phyloP scores from a whole-genome alignment of 2,888 invertebrate species.

The Drosophila basisetae region DNA sequence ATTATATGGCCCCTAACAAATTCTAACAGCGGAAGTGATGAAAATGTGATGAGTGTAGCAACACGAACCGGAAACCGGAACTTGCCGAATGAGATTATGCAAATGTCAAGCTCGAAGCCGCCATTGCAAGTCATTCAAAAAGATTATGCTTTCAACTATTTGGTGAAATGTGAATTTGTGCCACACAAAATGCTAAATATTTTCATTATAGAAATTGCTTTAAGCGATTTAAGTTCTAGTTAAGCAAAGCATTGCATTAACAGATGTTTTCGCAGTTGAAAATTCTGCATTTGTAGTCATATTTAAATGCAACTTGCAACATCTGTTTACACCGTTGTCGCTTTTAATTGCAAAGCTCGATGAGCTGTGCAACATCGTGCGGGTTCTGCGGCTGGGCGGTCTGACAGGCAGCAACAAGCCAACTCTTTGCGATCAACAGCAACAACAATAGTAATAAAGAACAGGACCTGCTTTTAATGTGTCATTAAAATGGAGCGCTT shows the following conservation, averaged over 20 bases:
- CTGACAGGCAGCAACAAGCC: constrained; percentile 52
- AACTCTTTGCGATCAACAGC: constrained; percentile 52
- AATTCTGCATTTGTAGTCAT: not conserved
- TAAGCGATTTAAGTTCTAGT: not conserved
- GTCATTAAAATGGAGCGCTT: constrained; percentile 65
- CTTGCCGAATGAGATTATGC: constrained; percentile 59
- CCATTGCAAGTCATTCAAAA: constrained; percentile 6
- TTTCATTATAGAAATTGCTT: not conserved
- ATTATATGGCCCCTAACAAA: constrained; percentile 41
- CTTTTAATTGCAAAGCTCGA: constrained; percentile 74
- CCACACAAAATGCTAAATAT: not conserved
- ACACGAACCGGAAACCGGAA: constrained; percentile 61
- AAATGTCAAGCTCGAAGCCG: constrained; percentile 34
- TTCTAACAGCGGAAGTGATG: constrained; percentile 53
- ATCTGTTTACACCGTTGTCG: constrained; percentile 61
- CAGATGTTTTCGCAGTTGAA: not conserved
- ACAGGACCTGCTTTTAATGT: constrained; percentile 78
- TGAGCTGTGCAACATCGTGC: constrained; percentile 64
- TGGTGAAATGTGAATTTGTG: not conserved
- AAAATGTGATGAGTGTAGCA: constrained; percentile 47
- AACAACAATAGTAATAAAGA: constrained; percentile 44
- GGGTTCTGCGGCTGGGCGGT: constrained; percentile 41
- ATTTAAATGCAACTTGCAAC: constrained; percentile 42
- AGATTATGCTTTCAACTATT: constrained; percentile 18
- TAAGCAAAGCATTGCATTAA: not conserved